Evolutionary conservation across 2,113 vertebrate species (phyloP), one percentile per base, ranked within the genome.

Genomic region (Cyphomyrus plagiostoma): DNA sequence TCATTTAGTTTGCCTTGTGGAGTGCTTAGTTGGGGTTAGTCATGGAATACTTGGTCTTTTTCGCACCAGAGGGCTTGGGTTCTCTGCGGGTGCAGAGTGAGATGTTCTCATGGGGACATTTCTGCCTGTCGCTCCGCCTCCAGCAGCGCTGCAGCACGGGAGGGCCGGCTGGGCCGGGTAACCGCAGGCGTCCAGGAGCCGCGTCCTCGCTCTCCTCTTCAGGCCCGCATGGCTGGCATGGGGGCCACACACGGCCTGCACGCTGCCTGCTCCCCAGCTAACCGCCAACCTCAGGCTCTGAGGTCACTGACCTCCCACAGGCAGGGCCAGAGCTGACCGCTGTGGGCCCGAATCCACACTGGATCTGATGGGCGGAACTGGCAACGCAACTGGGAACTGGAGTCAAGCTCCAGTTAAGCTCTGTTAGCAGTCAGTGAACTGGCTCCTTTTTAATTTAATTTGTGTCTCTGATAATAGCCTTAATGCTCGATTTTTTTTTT

Each of bases 221-320:
- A 42, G 48, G 66, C 17, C 23, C 83, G 50, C 9, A 91, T 90
- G 92, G 92, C 92, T 92, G 90, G 62, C 53, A 91, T 56, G 13
- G 50, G 53, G 17, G 82, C 52, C 35, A 87, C 50, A 42, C 84
- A 87, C 74, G 74, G 77, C 86, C 86, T 88, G 74, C 74, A 70
- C 74, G n/a, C 89, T 66, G 35, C 92, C 82, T 91, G 87, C 91
- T 91, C 91, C 74, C 90, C 39, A 84, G 50, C 50, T 87, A 88
- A 66, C 86, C 88, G 77, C 92, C 91, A 92, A 93, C 92, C 92
- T 93, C 92, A 92, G 82, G 86, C 92, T 48, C 62, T 90, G 56
- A n/a, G 91, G 90, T 90, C 89, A 91, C 91, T 94, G 92, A 93
- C 93, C 92, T 92, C 93, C 92, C 92, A 92, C 93, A 92, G 39